Conservation (phyloP, 2,888 invertebrate species). For the Priocnemis perturbator region DNA sequence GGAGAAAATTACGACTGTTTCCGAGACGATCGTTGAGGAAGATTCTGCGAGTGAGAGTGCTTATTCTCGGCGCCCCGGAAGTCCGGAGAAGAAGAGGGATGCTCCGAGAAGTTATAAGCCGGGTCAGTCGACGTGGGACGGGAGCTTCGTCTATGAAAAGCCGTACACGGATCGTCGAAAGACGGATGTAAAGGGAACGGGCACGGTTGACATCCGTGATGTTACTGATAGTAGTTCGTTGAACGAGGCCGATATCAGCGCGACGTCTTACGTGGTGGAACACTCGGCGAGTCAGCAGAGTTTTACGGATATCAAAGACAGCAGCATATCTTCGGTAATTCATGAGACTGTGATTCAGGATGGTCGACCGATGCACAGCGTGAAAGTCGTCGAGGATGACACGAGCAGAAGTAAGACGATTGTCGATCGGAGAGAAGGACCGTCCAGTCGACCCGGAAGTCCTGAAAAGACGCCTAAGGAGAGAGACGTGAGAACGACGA, state of each 20-base stretch:
- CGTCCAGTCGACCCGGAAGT: slow-evolving; percentile 46
- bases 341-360: slow-evolving; percentile 46
- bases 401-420: slow-evolving; percentile 5
- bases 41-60: slow-evolving; percentile 30
- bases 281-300: slow-evolving; percentile 66
- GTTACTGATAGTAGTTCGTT: slow-evolving; percentile 62
- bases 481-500: slow-evolving; percentile 51
- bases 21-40: slow-evolving; percentile 65
- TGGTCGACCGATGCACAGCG: slow-evolving; percentile 19
- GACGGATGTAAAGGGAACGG: slow-evolving; percentile 53
- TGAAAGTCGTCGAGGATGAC: slow-evolving; percentile 17
- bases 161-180: slow-evolving; percentile 56
- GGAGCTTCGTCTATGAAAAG: slow-evolving; percentile 78
- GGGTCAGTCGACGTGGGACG: slow-evolving; percentile 76
- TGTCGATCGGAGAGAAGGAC: slow-evolving; percentile 15
- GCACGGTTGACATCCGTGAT: slow-evolving; percentile 63
- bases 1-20: slow-evolving; percentile 63
- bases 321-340: slow-evolving; percentile 48
- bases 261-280: slow-evolving; percentile 66
- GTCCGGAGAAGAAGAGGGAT: not conserved
- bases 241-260: slow-evolving; percentile 66
- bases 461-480: slow-evolving; percentile 51
- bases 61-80: not conserved
- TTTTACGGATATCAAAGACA: slow-evolving; percentile 58
- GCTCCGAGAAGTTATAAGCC: slow-evolving; percentile 45